Evolutionary conservation across 2,888 invertebrate genomes (phyloP), one percentile per base, ranked within the genome.

Genomic region (Calameuta pallipes): DNA sequence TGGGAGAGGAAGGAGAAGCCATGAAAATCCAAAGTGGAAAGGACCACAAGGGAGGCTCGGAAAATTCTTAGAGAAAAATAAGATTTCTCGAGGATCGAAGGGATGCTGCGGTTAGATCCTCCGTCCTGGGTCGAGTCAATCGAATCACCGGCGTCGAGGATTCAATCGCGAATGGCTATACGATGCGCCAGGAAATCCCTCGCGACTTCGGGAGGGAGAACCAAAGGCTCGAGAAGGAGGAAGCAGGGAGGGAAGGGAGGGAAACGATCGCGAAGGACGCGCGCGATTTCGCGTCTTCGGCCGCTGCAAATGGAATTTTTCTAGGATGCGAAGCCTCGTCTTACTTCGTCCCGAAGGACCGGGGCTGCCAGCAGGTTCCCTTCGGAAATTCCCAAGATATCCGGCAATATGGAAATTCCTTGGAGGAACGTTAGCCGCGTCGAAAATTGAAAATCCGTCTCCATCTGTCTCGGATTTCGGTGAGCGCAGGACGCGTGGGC

Each of bases 251-350:
- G 78, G 79, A 84, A 82, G 71, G 75, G 74, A 76, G 80, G 79
- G 80, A 85, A 82, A 83, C 84, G 84, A 82, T 82, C 81, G 79
- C 74, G 77, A 56, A 34, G 23, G 41, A 41, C 41, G 36, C 41
- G 12, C 11, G 36, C 12, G 11, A 2, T 80, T 1, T 33, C 2
- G 80, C 79, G 81, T 80, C 82, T 77, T 78, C 76, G 75, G 80
- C 81, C 81, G 81, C 13, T 71, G 71, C 80, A 82, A 84, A 83
- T 84, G 83, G 85, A 86, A 86, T 87, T 86, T 83, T 84, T 83
- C 81, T 81, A 80, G 78, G 75, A 83, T 83, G 83, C 80, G 82
- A 82, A 78, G 81, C 78, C 80, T 82, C 82, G 81, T 76, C 81
- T 84, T 83, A 83, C 80, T 13, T 30, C 30, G 13, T 70, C 33